Conservation (phyloP, 2,888 invertebrate species). For the Nephrotoma flavescens region DNA sequence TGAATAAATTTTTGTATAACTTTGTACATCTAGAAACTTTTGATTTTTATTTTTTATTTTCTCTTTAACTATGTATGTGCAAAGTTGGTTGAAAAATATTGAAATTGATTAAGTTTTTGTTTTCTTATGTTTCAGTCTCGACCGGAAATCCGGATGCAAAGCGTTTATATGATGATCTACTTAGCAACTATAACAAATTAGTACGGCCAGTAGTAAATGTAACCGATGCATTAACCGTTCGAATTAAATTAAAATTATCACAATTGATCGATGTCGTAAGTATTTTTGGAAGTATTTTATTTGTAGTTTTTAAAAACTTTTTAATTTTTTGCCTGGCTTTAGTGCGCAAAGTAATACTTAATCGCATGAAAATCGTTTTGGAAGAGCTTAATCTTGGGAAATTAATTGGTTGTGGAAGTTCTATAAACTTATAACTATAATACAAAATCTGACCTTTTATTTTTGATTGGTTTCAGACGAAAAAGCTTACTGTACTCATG, state of each 20-base stretch:
- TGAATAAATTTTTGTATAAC: not conserved
- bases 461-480: too few relatives aligned
- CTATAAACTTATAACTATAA: too few relatives aligned
- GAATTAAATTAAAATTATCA: conserved; percentile 73
- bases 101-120: not conserved
- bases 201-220: conserved; percentile 77
- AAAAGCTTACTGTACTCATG: too few relatives aligned
- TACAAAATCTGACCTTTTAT: too few relatives aligned
- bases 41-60: not conserved
- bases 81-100: not conserved
- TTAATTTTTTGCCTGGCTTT: too few relatives aligned
- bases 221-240: conserved; percentile 68
- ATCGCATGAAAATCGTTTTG: too few relatives aligned
- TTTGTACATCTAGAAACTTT: not conserved
- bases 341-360: too few relatives aligned
- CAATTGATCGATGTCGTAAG: conserved; percentile 68
- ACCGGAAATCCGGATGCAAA: conserved; percentile 79
- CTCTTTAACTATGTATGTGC: not conserved
- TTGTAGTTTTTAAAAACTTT: not conserved
- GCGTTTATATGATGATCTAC: conserved; percentile 72
- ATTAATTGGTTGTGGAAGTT: too few relatives aligned
- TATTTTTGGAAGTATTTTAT: not conserved
- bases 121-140: conserved; percentile 45
- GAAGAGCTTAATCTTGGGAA: too few relatives aligned
- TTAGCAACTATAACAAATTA: conserved; percentile 77